phyloP scores from a whole-genome alignment of 2,113 vertebrate genomes.

The Leiothrix lutea region DNA sequence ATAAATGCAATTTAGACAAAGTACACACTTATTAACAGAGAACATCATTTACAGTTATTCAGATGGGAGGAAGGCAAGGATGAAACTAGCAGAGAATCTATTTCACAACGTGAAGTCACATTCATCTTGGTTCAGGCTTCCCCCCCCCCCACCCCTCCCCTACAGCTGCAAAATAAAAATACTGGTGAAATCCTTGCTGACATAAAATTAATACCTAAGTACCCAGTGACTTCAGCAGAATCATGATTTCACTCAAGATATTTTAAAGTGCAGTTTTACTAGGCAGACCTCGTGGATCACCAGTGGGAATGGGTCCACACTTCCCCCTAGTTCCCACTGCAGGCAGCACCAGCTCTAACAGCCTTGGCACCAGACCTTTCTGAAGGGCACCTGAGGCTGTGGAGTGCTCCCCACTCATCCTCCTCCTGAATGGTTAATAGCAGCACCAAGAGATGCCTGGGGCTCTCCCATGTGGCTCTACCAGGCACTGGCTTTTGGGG shows the following conservation, averaged over 20 bases:
- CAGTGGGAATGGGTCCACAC: fast-evolving
- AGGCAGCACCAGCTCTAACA: not conserved
- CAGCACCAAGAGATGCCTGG: not conserved
- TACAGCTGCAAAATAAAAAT: constrained; percentile 19
- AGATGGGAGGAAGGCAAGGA: constrained; percentile 39
- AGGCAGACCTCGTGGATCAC: not conserved
- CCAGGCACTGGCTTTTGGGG: not conserved
- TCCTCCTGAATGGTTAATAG: not conserved
- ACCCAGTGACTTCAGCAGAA: not conserved
- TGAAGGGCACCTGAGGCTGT: not conserved
- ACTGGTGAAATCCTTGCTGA: not conserved
- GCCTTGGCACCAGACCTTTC: too few species aligned
- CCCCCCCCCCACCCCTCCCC: not conserved
- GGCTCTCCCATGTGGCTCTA: not conserved
- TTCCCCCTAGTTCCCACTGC: not conserved
- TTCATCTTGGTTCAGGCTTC: not conserved
- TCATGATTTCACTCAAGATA: not conserved
- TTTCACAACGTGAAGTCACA: constrained; percentile 26
- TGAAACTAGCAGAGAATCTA: constrained; percentile 16
- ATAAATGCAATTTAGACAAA: constrained; percentile 59
- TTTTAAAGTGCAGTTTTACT: not conserved
- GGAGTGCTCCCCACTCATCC: not conserved
- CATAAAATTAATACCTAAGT: not conserved
- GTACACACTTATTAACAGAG: constrained; percentile 56
- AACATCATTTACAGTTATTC: constrained; percentile 55